Percentiles rank a stretch among this genome's conserved stretches.
Conservation (phyloP, 2,113 vertebrate species). For the Eonycteris spelaea region DNA sequence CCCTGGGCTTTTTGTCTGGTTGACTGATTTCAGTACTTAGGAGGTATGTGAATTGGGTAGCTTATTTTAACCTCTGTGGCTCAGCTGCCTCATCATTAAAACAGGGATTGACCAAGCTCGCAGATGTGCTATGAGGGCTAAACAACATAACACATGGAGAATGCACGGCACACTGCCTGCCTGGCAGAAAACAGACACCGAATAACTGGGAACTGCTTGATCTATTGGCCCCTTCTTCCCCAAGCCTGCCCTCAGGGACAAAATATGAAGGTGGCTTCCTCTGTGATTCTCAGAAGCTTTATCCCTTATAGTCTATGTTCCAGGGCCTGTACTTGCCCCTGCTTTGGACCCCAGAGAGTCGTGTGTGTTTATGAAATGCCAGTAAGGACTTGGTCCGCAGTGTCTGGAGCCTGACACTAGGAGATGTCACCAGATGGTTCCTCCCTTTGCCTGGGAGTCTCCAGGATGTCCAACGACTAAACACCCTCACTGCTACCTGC, state of each 20-base stretch:
- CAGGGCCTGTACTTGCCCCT: neutral
- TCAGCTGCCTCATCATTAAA: constrained; percentile 3
- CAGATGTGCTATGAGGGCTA: neutral
- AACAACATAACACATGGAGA: neutral
- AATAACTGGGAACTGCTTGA: neutral
- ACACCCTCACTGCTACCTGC: too few species aligned
- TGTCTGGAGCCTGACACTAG: neutral
- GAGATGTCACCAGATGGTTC: neutral
- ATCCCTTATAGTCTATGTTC: neutral
- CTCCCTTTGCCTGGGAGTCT: neutral
- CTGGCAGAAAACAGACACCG: neutral
- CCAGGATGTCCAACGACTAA: neutral
- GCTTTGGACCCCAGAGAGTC: neutral
- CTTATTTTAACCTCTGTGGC: neutral
- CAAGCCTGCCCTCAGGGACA: neutral
- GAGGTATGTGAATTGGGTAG: neutral
- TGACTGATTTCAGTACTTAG: neutral
- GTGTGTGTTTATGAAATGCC: neutral
- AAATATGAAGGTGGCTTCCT: neutral
- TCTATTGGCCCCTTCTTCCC: neutral
- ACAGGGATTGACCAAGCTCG: neutral
- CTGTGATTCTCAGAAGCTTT: neutral
- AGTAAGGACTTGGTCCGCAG: neutral
- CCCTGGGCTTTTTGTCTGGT: neutral
- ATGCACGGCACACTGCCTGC: neutral